These are phyloP conservation scores for Chelon auratus DNA, from an alignment of 2,797 vertebrate genomes.

Conservation along the genomic window DNA sequence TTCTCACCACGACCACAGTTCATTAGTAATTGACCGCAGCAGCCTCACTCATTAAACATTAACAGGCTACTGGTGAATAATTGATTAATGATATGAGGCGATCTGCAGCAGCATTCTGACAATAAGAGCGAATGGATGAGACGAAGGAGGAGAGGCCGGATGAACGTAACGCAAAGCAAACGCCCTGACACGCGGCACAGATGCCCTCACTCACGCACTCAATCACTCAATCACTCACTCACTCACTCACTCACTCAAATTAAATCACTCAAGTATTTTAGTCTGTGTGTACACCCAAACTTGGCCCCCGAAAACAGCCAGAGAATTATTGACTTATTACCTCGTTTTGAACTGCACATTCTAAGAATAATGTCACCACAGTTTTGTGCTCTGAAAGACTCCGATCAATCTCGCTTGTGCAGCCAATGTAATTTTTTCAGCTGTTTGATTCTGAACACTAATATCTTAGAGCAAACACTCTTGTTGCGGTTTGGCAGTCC, in stretches of 20 bases:
- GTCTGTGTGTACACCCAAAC: slow-evolving; percentile 1
- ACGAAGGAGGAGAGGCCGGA: slow-evolving; percentile 55
- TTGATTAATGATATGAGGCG: slow-evolving; percentile 87
- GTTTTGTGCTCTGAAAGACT: slow-evolving; percentile 9
- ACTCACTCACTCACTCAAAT: background rate
- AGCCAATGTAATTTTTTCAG: slow-evolving; percentile 10
- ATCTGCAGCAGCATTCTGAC: slow-evolving; percentile 85
- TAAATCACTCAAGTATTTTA: slow-evolving; percentile 9
- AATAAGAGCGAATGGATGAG: slow-evolving; percentile 77
- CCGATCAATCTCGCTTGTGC: slow-evolving; percentile 31
- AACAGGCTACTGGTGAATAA: slow-evolving; percentile 85
- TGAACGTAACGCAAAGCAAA: slow-evolving; percentile 34
- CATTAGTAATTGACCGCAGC: slow-evolving; percentile 88
- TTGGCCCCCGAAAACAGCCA: background rate
- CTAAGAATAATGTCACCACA: slow-evolving; percentile 11
- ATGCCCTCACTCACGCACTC: slow-evolving; percentile 2
- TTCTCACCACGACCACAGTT: slow-evolving; percentile 82
- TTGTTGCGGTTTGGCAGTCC: slow-evolving; percentile 17
- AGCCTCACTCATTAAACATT: slow-evolving; percentile 87
- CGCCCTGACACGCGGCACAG: slow-evolving; percentile 31
- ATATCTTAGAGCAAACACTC: slow-evolving; percentile 57
- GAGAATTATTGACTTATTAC: background rate
- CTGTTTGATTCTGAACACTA: slow-evolving; percentile 40
- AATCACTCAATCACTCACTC: slow-evolving; percentile 1
- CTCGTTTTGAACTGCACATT: slow-evolving; percentile 18